phyloP scores from a whole-genome alignment of 2,113 vertebrate genomes.

The Sphaerodactylus townsendi region DNA sequence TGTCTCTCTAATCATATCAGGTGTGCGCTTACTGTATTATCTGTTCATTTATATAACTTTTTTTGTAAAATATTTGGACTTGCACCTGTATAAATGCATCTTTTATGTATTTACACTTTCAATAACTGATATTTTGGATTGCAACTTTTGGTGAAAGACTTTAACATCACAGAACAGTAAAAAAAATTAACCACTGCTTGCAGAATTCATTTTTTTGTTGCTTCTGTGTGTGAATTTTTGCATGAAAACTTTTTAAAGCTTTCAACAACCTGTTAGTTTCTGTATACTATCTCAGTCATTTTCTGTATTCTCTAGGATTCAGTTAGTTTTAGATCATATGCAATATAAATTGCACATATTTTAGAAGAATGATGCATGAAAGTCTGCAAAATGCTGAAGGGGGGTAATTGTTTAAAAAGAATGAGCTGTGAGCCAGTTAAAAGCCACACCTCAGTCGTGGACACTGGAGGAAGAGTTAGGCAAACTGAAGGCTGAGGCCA shows the following conservation, averaged over 20 bases:
- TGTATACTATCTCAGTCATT: slow-evolving; percentile 35
- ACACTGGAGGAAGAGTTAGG: not conserved
- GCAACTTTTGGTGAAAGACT: slow-evolving; percentile 78
- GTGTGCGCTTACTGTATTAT: slow-evolving; percentile 94
- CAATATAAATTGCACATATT: slow-evolving; percentile 18
- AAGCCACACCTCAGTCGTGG: not conserved
- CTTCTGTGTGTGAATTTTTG: slow-evolving; percentile 58
- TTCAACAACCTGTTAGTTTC: slow-evolving; percentile 56
- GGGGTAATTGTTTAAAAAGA: not conserved
- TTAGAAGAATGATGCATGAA: slow-evolving; percentile 15
- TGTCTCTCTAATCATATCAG: slow-evolving; percentile 80
- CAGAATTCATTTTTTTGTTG: slow-evolving; percentile 75
- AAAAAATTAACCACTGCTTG: slow-evolving; percentile 78
- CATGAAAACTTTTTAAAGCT: slow-evolving; percentile 64
- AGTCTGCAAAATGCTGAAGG: not conserved
- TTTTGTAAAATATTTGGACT: slow-evolving; percentile 85
- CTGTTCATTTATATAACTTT: slow-evolving; percentile 82
- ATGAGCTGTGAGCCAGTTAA: not conserved
- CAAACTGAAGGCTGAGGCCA: not conserved
- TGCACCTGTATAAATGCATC: slow-evolving; percentile 87
- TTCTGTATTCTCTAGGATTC: slow-evolving; percentile 33
- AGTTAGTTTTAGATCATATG: slow-evolving; percentile 27
- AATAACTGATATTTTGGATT: slow-evolving; percentile 79
- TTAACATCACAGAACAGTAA: slow-evolving; percentile 85
- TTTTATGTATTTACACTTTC: slow-evolving; percentile 82